Base-by-base conservation (phyloP, 2,888 invertebrate genomes). In the Phyto melanocephala region DNA sequence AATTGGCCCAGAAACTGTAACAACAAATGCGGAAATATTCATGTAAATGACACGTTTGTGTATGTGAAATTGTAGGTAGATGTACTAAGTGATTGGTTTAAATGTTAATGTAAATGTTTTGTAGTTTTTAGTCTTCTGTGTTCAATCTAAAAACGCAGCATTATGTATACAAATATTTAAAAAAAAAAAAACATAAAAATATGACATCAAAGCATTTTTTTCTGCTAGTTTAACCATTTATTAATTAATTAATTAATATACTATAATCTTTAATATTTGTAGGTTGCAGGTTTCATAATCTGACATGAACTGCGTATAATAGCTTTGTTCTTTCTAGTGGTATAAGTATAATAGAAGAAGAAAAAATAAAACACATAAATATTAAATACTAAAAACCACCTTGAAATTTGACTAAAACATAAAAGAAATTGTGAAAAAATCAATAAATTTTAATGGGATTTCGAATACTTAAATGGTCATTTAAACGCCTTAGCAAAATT, bases 401-500 rank as follows among this genome's bases (percentile, higher is more conserved):
- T 81, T 81, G 78, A 78, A 78, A 50, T 56, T 20, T 10, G 15
- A 72, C 54, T 11, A 60, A 40, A 58, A 50, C 58, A 45, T 45
- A 24, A 67, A 52, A 54, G n/a, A 65, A 52, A 65, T 70, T 17
- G 8, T 11, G 45, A 33, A 54, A 42, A 70, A 75, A 65, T 76
- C 67, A 76, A 71, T 65, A 67, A 52, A 52, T 71, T 58, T 24
- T 74, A 81, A 70, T 74, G 35, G 72, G 72, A 81, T 77, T 77
- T 56, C 45, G 28, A 37, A 75, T 58, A 22, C 42, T 35, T 33
- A 74, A 62, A 45, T 67, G 37, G 74, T 62, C 28, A 74, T 63
- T 54, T 62, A 15, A n/a, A 5, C 60, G 52, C 72, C 72, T 71
- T 78, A 47, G 17, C 56, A 37, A 56, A 56, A 22, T 24, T 33